A percentile compares a stretch with the other conserved stretches of the same genome.
Evolutionary conservation across 1,140 invertebrate genomes (phyloP).

Genomic region (Trachelipus rathkii): DNA sequence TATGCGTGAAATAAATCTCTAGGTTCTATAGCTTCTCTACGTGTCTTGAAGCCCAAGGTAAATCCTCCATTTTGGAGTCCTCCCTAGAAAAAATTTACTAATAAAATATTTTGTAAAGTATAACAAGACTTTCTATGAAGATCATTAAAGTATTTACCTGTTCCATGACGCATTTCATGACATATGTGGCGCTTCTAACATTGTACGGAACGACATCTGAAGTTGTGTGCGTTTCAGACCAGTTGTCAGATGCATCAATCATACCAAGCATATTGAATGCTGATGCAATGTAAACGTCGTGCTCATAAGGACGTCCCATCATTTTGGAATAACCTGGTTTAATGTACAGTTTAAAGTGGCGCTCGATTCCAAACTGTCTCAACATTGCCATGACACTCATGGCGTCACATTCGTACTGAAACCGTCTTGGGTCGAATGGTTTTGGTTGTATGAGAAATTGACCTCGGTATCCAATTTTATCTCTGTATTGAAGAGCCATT

Average conservation of each 20-base stretch:
- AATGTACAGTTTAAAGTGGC: constrained; percentile 43
- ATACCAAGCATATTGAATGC: constrained; percentile 41
- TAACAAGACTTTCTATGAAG: not conserved
- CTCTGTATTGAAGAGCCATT: constrained; percentile 42
- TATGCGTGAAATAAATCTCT: constrained; percentile 38
- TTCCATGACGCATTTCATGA: constrained; percentile 44
- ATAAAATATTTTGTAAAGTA: not conserved
- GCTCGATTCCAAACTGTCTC: constrained; percentile 38
- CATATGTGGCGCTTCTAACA: constrained; percentile 36
- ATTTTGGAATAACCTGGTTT: constrained; percentile 35
- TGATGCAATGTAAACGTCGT: constrained; percentile 39
- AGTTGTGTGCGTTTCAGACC: constrained; percentile 28
- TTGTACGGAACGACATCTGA: constrained; percentile 32
- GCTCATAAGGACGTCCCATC: constrained; percentile 35
- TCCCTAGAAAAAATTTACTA: constrained; percentile 25
- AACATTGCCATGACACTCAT: constrained; percentile 36
- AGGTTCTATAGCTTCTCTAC: constrained; percentile 35
- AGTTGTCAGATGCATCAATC: constrained; percentile 39
- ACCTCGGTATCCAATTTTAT: constrained; percentile 43
- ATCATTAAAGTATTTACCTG: constrained; percentile 20
- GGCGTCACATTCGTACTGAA: constrained; percentile 43
- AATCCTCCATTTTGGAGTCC: constrained; percentile 37
- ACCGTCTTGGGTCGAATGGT: constrained; percentile 37
- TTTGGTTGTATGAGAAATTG: constrained; percentile 44
- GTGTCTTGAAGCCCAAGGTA: constrained; percentile 34